phyloP scores from a whole-genome alignment of 2,888 invertebrate genomes.

The Acanthococcus lagerstroemiae region DNA sequence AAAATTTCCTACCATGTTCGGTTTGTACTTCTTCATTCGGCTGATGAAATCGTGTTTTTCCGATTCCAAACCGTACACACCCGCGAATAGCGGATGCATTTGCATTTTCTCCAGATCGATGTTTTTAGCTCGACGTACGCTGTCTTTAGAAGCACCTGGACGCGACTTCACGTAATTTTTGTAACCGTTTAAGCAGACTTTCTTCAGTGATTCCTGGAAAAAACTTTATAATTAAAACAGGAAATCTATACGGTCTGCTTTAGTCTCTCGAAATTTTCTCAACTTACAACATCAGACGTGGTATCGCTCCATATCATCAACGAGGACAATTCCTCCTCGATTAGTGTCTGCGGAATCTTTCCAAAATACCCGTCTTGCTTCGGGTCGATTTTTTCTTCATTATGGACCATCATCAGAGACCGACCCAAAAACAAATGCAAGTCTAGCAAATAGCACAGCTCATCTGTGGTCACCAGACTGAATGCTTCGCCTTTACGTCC shows the following conservation, averaged over 20 bases:
- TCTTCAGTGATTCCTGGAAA: conserved; percentile 50
- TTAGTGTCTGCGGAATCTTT: conserved; percentile 62
- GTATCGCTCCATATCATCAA: conserved; percentile 64
- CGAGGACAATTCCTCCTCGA: conserved; percentile 69
- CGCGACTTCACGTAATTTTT: conserved; percentile 80
- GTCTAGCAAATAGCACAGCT: conserved; percentile 86
- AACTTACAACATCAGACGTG: conserved; percentile 61
- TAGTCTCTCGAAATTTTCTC: too few relatives aligned
- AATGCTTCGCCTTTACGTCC: conserved; percentile 85
- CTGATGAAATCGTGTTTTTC: conserved; percentile 48
- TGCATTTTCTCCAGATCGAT: conserved; percentile 49
- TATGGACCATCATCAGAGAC: conserved; percentile 51
- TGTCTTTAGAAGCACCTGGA: conserved; percentile 79
- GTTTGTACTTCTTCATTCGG: conserved; percentile 64
- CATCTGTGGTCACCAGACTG: conserved; percentile 81
- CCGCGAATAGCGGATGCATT: conserved; percentile 55
- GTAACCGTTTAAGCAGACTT: conserved; percentile 79
- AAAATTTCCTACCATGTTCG: conserved; percentile 54
- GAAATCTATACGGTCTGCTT: background rate
- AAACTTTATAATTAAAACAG: background rate
- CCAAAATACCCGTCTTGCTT: conserved; percentile 60
- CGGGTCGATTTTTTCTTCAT: conserved; percentile 44
- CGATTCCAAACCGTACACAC: conserved; percentile 40
- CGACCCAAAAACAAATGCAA: conserved; percentile 85
- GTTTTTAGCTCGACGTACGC: conserved; percentile 73